Evolutionary conservation across 1,140 invertebrate species (phyloP).

Genomic region (Heliconius melpomene): DNA sequence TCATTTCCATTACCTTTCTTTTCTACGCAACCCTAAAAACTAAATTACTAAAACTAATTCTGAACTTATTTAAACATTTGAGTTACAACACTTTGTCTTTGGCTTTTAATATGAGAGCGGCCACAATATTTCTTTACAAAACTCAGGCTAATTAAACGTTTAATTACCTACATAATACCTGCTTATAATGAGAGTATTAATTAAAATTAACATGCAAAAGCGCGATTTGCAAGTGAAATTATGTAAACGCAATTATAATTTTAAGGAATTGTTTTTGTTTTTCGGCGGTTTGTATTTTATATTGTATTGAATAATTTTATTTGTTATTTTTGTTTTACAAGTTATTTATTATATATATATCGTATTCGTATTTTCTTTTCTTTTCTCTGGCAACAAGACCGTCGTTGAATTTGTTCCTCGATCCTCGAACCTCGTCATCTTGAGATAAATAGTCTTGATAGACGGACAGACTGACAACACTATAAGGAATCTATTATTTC

Average conservation of each 20-base stretch:
- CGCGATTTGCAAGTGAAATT: background rate
- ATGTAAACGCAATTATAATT: background rate
- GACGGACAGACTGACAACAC: too few relatives aligned
- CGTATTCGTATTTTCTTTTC: too few relatives aligned
- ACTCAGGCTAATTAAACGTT: background rate
- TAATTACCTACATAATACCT: slow-evolving; percentile 4
- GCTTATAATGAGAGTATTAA: background rate
- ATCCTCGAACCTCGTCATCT: too few relatives aligned
- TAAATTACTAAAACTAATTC: too few relatives aligned
- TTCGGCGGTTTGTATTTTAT: background rate
- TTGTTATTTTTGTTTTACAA: background rate
- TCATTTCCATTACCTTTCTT: too few relatives aligned
- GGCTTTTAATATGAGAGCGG: background rate
- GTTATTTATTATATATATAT: too few relatives aligned
- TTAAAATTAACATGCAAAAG: background rate
- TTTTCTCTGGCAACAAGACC: too few relatives aligned
- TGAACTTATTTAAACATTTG: background rate
- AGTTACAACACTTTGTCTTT: background rate
- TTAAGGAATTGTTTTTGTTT: slow-evolving; percentile 7
- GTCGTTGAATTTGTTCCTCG: too few relatives aligned
- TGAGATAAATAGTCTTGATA: too few relatives aligned
- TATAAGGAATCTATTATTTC: too few relatives aligned
- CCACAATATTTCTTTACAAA: background rate
- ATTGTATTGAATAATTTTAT: background rate
- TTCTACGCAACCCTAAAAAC: background rate